Conservation (phyloP, 2,113 vertebrate species). For the Proteles cristata region DNA sequence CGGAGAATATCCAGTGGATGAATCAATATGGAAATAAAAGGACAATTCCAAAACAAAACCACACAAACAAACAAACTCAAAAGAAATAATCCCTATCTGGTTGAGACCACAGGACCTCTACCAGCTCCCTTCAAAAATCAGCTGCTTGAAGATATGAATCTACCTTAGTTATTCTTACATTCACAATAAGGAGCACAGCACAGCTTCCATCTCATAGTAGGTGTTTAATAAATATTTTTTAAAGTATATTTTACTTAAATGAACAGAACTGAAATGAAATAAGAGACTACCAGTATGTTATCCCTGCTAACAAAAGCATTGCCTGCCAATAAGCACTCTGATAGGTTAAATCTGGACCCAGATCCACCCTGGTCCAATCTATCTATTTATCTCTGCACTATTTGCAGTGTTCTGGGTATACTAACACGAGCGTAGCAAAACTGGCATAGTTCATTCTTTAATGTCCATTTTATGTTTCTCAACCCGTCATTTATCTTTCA, state of each 20-base stretch:
- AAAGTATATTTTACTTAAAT: not conserved
- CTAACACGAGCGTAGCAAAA: not conserved
- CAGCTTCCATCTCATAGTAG: not conserved
- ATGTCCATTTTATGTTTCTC: not conserved
- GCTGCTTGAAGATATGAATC: not conserved
- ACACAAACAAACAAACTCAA: not conserved
- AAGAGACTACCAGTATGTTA: not conserved
- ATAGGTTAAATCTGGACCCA: not conserved
- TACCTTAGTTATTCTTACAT: not conserved
- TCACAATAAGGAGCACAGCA: not conserved
- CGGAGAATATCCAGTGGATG: not conserved
- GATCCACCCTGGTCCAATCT: not conserved
- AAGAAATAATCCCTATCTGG: not conserved
- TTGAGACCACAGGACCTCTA: not conserved
- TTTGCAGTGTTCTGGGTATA: not conserved
- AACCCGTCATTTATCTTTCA: not conserved
- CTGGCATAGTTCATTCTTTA: not conserved
- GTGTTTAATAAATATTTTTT: not conserved
- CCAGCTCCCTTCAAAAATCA: not conserved
- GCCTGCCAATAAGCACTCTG: not conserved
- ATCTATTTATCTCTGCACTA: not conserved
- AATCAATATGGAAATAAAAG: not conserved
- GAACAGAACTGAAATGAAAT: constrained; percentile 27
- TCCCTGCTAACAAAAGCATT: not conserved
- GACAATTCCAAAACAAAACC: not conserved